Percentiles rank a stretch among this genome's conserved stretches.
phyloP scores from a whole-genome alignment of 2,797 vertebrate species.

The Neosilurus hyrtlii region DNA sequence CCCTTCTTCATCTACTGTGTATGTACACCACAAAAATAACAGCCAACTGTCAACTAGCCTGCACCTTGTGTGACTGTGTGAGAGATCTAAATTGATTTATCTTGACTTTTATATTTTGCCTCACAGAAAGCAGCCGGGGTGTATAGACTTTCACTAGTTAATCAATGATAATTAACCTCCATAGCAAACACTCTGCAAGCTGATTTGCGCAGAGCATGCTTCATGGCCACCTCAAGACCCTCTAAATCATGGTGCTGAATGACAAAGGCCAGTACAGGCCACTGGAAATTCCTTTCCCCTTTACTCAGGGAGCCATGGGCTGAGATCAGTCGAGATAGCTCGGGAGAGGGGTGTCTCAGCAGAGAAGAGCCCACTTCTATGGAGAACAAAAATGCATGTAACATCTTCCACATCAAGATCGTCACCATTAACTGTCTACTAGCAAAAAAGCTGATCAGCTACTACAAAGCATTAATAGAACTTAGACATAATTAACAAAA shows the following conservation, averaged over 20 bases:
- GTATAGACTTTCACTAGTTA: not conserved
- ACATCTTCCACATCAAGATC: not conserved
- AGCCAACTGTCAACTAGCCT: too few relatives aligned
- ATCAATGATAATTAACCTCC: constrained; percentile 78
- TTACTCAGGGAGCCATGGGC: constrained; percentile 98
- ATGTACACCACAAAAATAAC: too few relatives aligned
- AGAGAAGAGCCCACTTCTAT: constrained; percentile 97
- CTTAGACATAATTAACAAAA: not conserved
- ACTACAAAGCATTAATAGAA: not conserved
- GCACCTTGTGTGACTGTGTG: too few relatives aligned
- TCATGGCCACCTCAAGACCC: constrained; percentile 98
- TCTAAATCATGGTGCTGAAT: constrained; percentile 98
- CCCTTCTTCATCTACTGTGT: too few relatives aligned
- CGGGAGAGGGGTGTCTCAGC: constrained; percentile 95
- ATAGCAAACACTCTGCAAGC: constrained; percentile 98
- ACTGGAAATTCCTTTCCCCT: constrained; percentile 98
- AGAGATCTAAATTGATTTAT: not conserved
- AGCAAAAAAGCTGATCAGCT: not conserved
- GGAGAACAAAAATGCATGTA: constrained; percentile 14
- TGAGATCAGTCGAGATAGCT: constrained; percentile 95
- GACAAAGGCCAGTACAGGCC: constrained; percentile 97
- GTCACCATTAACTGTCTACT: not conserved
- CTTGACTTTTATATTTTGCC: not conserved
- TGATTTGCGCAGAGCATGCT: constrained; percentile 94
- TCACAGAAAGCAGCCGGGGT: not conserved